Base-by-base conservation (phyloP, 2,797 vertebrate genomes). In the Hippocampus kuda region DNA sequence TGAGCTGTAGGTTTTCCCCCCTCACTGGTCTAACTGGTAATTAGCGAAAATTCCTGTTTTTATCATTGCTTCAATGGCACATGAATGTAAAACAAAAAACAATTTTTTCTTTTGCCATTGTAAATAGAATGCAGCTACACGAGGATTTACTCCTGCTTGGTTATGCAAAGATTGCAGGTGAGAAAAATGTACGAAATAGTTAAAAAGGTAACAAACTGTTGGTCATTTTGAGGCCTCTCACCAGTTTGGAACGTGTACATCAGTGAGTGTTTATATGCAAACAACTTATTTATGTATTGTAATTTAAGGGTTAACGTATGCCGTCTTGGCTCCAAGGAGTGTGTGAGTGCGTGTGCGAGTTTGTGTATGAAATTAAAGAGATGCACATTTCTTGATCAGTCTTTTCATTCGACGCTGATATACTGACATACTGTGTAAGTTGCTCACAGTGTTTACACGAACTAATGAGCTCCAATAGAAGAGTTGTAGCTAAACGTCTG, bases 281-380 rank as follows among this genome's bases (percentile, higher is more conserved):
- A 88, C 87, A 42, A 83, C 84, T 87, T 87, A 90, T 91, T 89
- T 91, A 88, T 87, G 83, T 88, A 82, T 87, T 85, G 78, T 89
- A 87, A 89, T 86, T 90, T 89, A 90, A 88, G 74, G 76, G 78
- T 76, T 77, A 76, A 84, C 54, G 79, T 86, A 85, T 65, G 74
- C 69, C 73, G 70, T 70, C 82, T 74, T 80, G 78, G 68, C 77
- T 83, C 77, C 0, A 67, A 83, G 80, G 74, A 72, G 49, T 67
- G 65, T 75, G 46, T 48, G 15, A 48, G 72, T 76, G 80, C 77
- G 71, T 85, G 79, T 68, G 78, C 75, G 70, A 87, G 72, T 87
- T 83, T 80, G 73, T 76, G 83, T 70, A 76, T 77, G 82, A 80
- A 89, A 87, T 88, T 86, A 89, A 89, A 69, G 67, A 86, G 75